Base-by-base conservation (phyloP, 53 echinoderm and acorn worm genomes). In the Henricia sp. region DNA sequence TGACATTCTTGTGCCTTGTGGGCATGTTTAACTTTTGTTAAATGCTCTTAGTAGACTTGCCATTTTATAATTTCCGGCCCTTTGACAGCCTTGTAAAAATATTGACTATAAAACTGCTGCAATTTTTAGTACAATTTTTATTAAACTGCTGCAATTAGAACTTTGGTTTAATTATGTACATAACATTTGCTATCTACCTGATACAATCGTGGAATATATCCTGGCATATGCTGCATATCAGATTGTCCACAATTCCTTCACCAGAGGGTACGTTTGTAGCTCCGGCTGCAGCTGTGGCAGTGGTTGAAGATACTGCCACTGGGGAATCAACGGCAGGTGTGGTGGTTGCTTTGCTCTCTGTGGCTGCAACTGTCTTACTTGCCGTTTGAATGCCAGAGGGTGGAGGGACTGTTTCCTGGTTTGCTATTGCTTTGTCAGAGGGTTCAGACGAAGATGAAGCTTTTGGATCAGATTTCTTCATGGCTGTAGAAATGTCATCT, bases 121-220 rank as follows among this genome's bases (percentile, higher is more conserved):
- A n/a, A n/a, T n/a, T n/a, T n/a, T n/a, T n/a, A n/a, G n/a, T n/a
- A n/a, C n/a, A n/a, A n/a, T n/a, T n/a, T n/a, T n/a, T n/a, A n/a
- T n/a, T n/a, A n/a, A n/a, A n/a, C n/a, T n/a, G n/a, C n/a, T n/a
- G n/a, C n/a, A n/a, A n/a, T n/a, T n/a, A n/a, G n/a, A n/a, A n/a
- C n/a, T n/a, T n/a, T n/a, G n/a, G n/a, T 44, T 44, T 44, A 44
- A 13, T 13, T 26, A 71, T 12, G 50, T 28, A 33, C 14, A 27
- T 26, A 43, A 4, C 13, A 17, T 16, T 52, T 14, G 2, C 6
- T 6, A 12, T 46, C 33, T 67, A 96, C 96, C 96, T 96, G 77
- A 96, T 68, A 64, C 93, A 93, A n/a, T 91, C 89, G 63, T 96
- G 96, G 10, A 93, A 82, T 19, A 96, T 96, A 72, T 96, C 96